A percentile compares a stretch with the other conserved stretches of the same genome.
Evolutionary conservation across 2,113 vertebrate species (phyloP).

Genomic region (Malurus melanocephalus): DNA sequence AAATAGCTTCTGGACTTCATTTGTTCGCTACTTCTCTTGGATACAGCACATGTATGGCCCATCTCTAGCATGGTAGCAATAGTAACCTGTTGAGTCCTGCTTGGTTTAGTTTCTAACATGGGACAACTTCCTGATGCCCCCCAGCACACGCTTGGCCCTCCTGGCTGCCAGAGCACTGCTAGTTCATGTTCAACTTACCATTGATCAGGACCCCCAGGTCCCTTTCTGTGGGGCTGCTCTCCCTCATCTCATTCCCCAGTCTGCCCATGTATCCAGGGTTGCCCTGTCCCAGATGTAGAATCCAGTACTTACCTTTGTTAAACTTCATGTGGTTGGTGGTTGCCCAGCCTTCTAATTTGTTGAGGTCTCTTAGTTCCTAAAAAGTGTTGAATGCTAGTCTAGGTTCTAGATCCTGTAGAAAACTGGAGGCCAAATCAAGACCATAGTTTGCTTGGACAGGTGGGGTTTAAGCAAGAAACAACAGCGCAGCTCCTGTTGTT

Average conservation of each 20-base stretch:
- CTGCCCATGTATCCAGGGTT: not conserved
- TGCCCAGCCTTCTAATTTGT: not conserved
- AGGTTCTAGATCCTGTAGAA: not conserved
- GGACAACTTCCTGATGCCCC: not conserved
- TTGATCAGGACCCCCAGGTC: not conserved
- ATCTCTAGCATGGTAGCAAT: not conserved
- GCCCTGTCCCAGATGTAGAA: not conserved
- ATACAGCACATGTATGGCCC: fast-evolving
- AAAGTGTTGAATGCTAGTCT: not conserved
- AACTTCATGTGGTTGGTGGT: not conserved
- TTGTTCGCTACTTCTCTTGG: not conserved
- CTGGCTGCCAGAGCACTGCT: not conserved
- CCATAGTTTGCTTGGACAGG: not conserved
- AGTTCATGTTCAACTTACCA: not conserved
- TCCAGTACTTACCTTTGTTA: not conserved
- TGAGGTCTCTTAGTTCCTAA: not conserved
- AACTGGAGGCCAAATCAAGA: not conserved
- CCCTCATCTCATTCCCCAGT: not conserved
- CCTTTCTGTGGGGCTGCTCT: not conserved
- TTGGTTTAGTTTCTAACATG: not conserved
- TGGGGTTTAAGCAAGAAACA: not conserved
- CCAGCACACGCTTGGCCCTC: not conserved
- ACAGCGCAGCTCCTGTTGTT: not conserved
- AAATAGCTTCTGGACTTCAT: not conserved
- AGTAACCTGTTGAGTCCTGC: not conserved